Percentiles rank a stretch among this genome's conserved stretches.
These are phyloP conservation scores for Lepidocyrtinus sp. DNA, from an alignment of 2,888 invertebrate species.

Conservation along the genomic window DNA sequence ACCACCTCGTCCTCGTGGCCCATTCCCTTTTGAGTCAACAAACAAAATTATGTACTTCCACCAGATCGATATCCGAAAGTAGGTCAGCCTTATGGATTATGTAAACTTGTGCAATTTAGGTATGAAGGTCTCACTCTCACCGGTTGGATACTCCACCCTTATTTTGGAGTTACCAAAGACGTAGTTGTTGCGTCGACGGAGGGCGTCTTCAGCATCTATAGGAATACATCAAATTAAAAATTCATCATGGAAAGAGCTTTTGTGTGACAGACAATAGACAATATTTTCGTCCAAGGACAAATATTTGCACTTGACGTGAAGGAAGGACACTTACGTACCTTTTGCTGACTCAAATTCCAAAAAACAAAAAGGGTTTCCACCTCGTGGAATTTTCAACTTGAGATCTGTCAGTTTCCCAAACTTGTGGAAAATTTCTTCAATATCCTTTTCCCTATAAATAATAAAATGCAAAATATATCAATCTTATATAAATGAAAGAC, in stretches of 20 bases:
- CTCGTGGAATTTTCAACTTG: conserved; percentile 57
- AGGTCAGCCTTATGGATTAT: no score
- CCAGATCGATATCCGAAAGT: no score
- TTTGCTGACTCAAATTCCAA: conserved; percentile 68
- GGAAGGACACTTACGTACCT: conserved; percentile 33
- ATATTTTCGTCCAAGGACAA: no score
- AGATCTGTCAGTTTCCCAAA: conserved; percentile 62
- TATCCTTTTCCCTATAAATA: conserved; percentile 51
- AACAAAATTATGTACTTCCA: no score
- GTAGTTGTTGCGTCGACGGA: conserved; percentile 59
- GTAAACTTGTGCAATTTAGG: no score
- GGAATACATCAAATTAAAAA: neutral
- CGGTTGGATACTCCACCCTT: conserved; percentile 60
- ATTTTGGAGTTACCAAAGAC: conserved; percentile 55
- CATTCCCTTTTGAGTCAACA: conserved; percentile 47
- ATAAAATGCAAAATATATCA: neutral
- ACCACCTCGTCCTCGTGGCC: conserved; percentile 42
- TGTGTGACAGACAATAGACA: neutral
- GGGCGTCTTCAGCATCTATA: conserved; percentile 60
- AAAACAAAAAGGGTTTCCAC: conserved; percentile 63
- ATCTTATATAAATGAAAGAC: neutral
- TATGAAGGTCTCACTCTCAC: conserved; percentile 28
- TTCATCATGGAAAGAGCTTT: neutral
- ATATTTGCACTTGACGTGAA: no score
- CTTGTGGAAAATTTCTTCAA: conserved; percentile 64